Evolutionary conservation across 2,113 vertebrate genomes (phyloP), one percentile per base, ranked within the genome.

Genomic region (Cebus imitator): DNA sequence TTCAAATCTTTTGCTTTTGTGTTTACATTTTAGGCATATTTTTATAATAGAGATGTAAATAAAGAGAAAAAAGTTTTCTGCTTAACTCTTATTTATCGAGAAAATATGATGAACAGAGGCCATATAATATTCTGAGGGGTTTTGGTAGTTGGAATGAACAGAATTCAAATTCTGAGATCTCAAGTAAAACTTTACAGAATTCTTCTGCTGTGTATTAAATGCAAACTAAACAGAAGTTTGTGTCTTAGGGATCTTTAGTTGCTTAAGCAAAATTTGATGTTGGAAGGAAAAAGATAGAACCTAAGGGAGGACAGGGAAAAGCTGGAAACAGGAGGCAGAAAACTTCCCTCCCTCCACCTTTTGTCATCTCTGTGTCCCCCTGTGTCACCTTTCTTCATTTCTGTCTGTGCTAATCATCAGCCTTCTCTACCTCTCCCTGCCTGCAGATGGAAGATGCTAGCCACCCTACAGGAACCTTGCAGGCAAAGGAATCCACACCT

Each of bases 1-100:
- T 96, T 81, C 79, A 57, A 91, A 66, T 86, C 64, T 90, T 93
- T 66, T 84, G 40, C 43, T 80, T 91, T 75, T 95, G 45, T 50
- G 58, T 57, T 3, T 68, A 37, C 61, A 70, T 68, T 96, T 91
- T 91, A 88, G 91, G 45, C 40, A 83, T 23, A 30, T 82, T 91
- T 89, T 93, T 81, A 55, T 89, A 79, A 48, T 45, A 86, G 94
- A 89, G 58, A 64, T 66, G 35, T 7, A 58, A 72, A 75, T 14
- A 68, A 89, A 89, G 30, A 68, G 23, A 70, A 52, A 43, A n/a
- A 10, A 52, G 17, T 40, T 72, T 89, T 94, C 52, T 81, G 23
- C 45, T 78, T 78, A 57, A 32, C 61, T 82, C 25, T 86, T 68
- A 30, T 52, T 87, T 83, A 86, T 89, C 87, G 9, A 81, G 72